Evolutionary conservation across 2,888 invertebrate genomes (phyloP), one percentile per base, ranked within the genome.

Genomic region (Lithosia quadra): DNA sequence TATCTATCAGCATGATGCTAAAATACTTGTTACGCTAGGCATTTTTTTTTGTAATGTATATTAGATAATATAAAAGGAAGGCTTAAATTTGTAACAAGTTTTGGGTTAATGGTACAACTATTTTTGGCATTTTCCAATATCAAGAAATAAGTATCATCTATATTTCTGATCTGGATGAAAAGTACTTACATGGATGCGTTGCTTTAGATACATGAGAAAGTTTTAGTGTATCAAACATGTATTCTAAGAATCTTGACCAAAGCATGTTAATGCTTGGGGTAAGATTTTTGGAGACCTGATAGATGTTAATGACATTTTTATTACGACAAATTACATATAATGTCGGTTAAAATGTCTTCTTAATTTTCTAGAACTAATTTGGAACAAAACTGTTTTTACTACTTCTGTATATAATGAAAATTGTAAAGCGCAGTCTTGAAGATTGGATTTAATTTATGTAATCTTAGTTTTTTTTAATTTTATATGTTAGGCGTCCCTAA

Each of bases 381-480:
- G 69, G 74, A 76, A 74, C 74, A 74, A 78, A 71, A 64, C 69
- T 72, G 65, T 69, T 79, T 67, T 34, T 77, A 61, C 63, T 62
- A 61, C 60, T 69, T 69, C 57, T 79, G 64, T 77, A 68, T 74
- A 74, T 69, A 66, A 66, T 73, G 65, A 61, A 76, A 74, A 73
- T 65, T 77, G 77, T 77, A 68, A 71, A 69, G 24, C 64, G 64
- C 49, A 72, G 59, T 71, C 77, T 75, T 74, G 60, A 67, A 69
- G 56, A 79, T 74, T 75, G 71, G 64, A 71, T 75, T 65, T 75
- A 75, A 73, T 66, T 62, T 71, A 69, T 71, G 67, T 71, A 67
- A 74, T 72, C 73, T 81, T 79, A 72, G 74, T 76, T 72, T 63
- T 71, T 73, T 75, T 77, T 74, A 72, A 9, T n/a, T 72, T 63